phyloP scores from a whole-genome alignment of 92 coral and sea anemone genomes.

The Actinernus sp. region DNA sequence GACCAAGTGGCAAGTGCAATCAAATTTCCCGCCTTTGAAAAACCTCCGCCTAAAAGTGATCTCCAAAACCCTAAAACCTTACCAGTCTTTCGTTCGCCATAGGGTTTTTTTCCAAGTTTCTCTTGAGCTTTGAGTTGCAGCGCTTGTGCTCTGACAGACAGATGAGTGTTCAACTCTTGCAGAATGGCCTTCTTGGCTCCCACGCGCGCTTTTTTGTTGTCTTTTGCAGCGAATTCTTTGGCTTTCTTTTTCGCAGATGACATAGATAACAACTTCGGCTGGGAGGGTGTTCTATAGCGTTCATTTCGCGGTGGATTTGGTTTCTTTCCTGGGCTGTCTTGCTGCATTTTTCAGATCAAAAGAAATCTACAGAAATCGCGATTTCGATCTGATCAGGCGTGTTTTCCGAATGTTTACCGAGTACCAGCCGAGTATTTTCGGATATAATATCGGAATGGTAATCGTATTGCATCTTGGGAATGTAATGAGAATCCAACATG shows the following conservation, averaged over 20 bases:
- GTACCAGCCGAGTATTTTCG: no score
- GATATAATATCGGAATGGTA: no score
- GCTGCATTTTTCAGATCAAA: conserved; percentile 39
- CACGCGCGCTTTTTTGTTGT: conserved; percentile 80
- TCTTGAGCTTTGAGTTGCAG: conserved; percentile 41
- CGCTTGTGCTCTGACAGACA: conserved; percentile 68
- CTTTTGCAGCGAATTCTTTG: conserved; percentile 67
- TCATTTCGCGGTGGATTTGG: conserved; percentile 41
- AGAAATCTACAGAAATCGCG: background rate
- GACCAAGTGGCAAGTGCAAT: no score
- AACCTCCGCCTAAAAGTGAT: background rate
- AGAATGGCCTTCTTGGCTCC: conserved; percentile 87
- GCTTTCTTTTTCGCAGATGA: conserved; percentile 72
- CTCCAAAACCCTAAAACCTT: background rate
- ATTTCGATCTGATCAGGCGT: no score
- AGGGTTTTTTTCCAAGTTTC: conserved; percentile 34
- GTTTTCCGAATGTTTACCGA: no score
- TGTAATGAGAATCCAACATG: conserved; percentile 14
- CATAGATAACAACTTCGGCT: conserved; percentile 68
- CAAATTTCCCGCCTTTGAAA: conserved; percentile 50
- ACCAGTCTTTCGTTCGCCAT: conserved; percentile 21
- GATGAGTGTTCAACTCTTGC: conserved; percentile 68
- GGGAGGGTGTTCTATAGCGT: conserved; percentile 65
- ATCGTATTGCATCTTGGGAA: no score
- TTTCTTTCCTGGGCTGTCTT: conserved; percentile 46